These are phyloP conservation scores for Scartelaos histophorus DNA, from an alignment of 2,113 vertebrate genomes.

Conservation along the genomic window DNA sequence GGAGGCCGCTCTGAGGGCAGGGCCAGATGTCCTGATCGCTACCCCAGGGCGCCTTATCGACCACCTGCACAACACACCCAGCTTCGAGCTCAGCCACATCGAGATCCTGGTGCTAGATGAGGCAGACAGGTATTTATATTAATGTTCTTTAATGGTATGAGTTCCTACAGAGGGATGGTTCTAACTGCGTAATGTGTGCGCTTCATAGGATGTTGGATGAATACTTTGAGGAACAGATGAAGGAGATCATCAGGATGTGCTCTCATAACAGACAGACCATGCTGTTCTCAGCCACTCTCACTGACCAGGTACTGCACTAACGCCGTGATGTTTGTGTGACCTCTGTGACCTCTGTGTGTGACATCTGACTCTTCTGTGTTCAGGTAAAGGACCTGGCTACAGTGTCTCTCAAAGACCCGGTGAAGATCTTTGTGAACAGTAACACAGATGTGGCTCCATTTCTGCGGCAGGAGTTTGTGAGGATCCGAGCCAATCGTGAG, in stretches of 20 bases:
- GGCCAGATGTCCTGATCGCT: conserved; percentile 93
- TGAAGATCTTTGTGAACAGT: conserved; percentile 96
- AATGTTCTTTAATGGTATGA: too few species aligned
- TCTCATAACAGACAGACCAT: conserved; percentile 94
- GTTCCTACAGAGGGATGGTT: too few species aligned
- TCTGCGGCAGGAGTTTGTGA: conserved; percentile 92
- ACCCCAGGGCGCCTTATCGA: conserved; percentile 95
- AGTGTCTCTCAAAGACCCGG: conserved; percentile 89
- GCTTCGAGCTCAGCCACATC: conserved; percentile 89
- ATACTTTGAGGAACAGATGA: conserved; percentile 99
- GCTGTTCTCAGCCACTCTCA: conserved; percentile 98
- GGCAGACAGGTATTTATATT: conserved; percentile 82
- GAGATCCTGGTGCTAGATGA: conserved; percentile 97
- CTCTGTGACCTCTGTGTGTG: not conserved
- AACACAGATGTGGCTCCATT: conserved; percentile 97
- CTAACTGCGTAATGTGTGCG: not conserved
- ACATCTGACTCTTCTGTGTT: conserved; percentile 8
- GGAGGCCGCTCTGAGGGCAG: conserved; percentile 87
- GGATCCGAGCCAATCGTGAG: conserved; percentile 88
- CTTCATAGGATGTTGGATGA: conserved; percentile 92
- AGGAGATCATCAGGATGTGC: conserved; percentile 93
- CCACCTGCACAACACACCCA: conserved; percentile 96
- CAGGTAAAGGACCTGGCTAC: conserved; percentile 97
- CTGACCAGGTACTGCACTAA: conserved; percentile 84
- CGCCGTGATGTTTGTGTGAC: not conserved